A percentile compares a stretch with the other conserved stretches of the same genome.
These are phyloP conservation scores for Saccostrea glomerata DNA, from an alignment of 1,140 invertebrate species.

Conservation along the genomic window DNA sequence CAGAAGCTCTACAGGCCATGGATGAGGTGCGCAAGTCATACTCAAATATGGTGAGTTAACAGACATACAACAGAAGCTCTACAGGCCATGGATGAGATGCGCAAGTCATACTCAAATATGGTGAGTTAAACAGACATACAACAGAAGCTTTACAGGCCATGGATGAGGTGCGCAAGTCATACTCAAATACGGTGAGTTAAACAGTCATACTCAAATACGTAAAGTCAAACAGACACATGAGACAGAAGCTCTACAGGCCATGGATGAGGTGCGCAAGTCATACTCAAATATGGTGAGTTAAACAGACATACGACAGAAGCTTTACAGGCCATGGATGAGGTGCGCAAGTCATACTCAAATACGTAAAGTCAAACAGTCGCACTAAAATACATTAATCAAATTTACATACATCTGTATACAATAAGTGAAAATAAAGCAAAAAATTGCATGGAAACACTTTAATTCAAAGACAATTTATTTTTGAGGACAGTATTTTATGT, in stretches of 20 bases:
- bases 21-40: constrained; percentile 59
- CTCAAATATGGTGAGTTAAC: constrained; percentile 14
- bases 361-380: not conserved
- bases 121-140: not conserved
- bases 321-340: constrained; percentile 65
- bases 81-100: constrained; percentile 65
- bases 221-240: constrained; percentile 60
- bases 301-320: constrained; percentile 69
- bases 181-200: not conserved
- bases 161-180: too few species aligned
- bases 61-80: constrained; percentile 67
- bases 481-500: too few species aligned
- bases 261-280: constrained; percentile 65
- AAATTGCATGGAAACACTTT: too few species aligned
- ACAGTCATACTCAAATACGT: not conserved
- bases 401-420: too few species aligned
- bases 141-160: too few species aligned
- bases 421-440: too few species aligned
- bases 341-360: constrained; percentile 48
- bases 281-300: constrained; percentile 2
- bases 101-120: not conserved
- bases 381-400: not conserved
- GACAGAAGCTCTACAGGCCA: constrained; percentile 66
- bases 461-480: too few species aligned
- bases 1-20: constrained; percentile 67